Base-by-base conservation (phyloP, 2,888 invertebrate species). In the Aromia moschata region DNA sequence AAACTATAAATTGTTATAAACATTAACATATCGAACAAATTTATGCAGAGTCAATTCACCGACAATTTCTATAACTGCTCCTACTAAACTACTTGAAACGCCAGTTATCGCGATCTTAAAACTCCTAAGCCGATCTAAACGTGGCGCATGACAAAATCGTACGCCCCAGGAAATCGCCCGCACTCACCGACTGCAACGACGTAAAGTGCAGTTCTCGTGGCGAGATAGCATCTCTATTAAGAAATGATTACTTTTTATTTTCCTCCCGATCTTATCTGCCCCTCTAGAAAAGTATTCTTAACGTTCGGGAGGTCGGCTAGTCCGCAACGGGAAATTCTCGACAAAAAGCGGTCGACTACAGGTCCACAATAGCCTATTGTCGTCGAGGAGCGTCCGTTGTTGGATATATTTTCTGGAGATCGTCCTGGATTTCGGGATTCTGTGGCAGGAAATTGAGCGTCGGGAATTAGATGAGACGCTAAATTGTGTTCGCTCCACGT, bases 291-390 rank as follows among this genome's bases (percentile, higher is more conserved):
- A 25, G 25, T 25, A 25, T 25, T 25, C 7, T 25, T 25, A 25
- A 25, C 25, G 7, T 25, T 25, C 7, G 25, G 7, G 25, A 3
- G 7, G 25, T 25, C 7, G 25, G 25, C 7, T 5, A 25, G 4
- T 25, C 7, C 25, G 25, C 7, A 25, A 7, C 25, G 7, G 25
- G 25, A 25, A 40, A 16, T 17, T n/a, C 17, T 17, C 17, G 15
- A 40, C 17, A 40, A 40, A 40, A 41, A 58, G 53, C 46, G 41
- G 47, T 56, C 61, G 65, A 65, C 66, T 63, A 65, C 53, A 66
- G 67, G 65, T 67, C 68, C 62, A 70, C 72, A 72, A 72, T 69
- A 62, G 64, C 66, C 53, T 52, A 70, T 72, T 71, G 71, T 70
- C 52, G 67, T 63, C 66, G 67, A 63, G 68, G 70, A 69, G 67